Conservation (phyloP, 2,797 vertebrate species). For the Sebastes trivittatus region DNA sequence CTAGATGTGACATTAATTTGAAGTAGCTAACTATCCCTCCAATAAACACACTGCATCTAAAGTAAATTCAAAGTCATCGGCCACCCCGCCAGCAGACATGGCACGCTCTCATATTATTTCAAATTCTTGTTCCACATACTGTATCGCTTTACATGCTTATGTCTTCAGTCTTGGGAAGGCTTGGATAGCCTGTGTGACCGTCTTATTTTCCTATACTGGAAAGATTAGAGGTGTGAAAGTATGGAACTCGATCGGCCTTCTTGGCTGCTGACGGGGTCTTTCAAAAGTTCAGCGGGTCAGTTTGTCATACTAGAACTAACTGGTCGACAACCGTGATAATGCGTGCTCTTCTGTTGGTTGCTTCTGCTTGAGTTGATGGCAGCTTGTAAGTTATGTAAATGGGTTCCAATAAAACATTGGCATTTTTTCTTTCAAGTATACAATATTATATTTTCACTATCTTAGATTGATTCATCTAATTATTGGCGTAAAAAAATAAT, state of each 20-base stretch:
- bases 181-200: background rate
- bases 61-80: background rate
- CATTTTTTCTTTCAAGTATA: background rate
- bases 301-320: constrained; percentile 4
- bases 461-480: background rate
- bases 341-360: background rate
- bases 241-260: background rate
- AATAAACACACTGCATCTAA: constrained; percentile 6
- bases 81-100: background rate
- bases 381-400: background rate
- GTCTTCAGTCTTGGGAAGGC: background rate
- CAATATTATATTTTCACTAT: background rate
- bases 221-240: constrained; percentile 3
- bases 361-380: background rate
- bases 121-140: background rate
- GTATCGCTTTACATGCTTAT: background rate
- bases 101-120: background rate
- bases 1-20: background rate
- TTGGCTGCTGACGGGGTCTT: background rate
- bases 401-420: background rate
- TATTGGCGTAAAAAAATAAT: background rate
- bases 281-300: constrained; percentile 4
- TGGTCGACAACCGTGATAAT: background rate
- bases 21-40: background rate
- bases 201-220: constrained; percentile 1